These are phyloP conservation scores for Setophaga coronata DNA, from an alignment of 2,113 vertebrate genomes.

Conservation along the genomic window DNA sequence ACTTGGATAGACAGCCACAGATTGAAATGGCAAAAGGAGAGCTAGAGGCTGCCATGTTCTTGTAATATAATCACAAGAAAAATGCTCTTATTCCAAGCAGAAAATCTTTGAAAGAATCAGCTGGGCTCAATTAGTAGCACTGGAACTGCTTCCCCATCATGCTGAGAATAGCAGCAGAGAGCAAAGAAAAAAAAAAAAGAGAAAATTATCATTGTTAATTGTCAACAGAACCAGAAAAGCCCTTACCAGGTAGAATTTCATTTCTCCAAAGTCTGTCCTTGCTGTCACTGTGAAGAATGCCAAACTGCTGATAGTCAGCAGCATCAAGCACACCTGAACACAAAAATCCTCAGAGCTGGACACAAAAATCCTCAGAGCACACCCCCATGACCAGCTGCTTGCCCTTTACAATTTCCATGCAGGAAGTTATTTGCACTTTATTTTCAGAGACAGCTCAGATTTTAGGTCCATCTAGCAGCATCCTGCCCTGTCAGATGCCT, in stretches of 20 bases:
- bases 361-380: neutral
- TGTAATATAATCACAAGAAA: neutral
- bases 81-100: neutral
- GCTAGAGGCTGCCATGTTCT: neutral
- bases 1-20: neutral
- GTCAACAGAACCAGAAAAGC: neutral
- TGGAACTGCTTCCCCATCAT: neutral
- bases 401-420: neutral
- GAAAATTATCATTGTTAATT: neutral
- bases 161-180: neutral
- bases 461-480: neutral
- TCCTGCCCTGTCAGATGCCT: neutral
- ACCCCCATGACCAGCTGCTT: rapidly evolving
- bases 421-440: neutral
- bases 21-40: neutral
- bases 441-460: neutral
- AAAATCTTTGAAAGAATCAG: neutral
- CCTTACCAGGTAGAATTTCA: neutral
- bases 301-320: neutral
- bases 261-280: neutral
- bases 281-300: neutral
- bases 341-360: neutral
- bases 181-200: neutral
- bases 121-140: neutral
- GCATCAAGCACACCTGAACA: neutral